These are phyloP conservation scores for Hyles lineata DNA, from an alignment of 2,888 invertebrate species.

Conservation along the genomic window DNA sequence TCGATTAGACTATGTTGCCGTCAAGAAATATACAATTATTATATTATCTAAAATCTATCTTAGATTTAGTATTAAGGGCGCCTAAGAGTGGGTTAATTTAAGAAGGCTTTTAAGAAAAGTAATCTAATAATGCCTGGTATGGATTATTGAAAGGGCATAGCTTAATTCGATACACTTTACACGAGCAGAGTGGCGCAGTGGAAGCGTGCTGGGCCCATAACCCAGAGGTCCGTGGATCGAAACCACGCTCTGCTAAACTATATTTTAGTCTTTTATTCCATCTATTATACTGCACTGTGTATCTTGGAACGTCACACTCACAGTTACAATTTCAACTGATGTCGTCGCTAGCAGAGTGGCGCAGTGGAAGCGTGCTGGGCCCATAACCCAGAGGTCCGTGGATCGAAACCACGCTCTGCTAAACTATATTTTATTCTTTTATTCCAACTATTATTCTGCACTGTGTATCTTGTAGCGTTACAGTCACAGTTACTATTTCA, in stretches of 20 bases:
- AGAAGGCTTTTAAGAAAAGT: not conserved
- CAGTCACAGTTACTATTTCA: too few relatives aligned
- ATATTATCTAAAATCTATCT: too few relatives aligned
- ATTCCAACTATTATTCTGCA: not conserved
- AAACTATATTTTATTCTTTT: conserved; percentile 43
- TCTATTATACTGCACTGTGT: too few relatives aligned
- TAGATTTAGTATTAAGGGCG: not conserved
- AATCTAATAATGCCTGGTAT: not conserved
- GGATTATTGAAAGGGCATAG: too few relatives aligned
- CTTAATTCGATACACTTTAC: not conserved
- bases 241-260: conserved; percentile 90
- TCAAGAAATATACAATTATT: too few relatives aligned
- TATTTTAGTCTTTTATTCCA: not conserved
- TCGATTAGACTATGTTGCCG: too few relatives aligned
- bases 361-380: conserved; percentile 94
- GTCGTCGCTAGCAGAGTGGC: conserved; percentile 87
- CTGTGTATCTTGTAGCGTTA: not conserved
- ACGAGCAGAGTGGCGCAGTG: conserved; percentile 87
- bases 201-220: conserved; percentile 94
- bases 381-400: conserved; percentile 96
- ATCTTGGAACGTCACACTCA: too few relatives aligned
- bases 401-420: conserved; percentile 92
- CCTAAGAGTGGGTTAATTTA: not conserved
- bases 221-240: conserved; percentile 97
- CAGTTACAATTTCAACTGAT: not conserved